Conservation (phyloP, 2,797 vertebrate species). For the Phoeniculus purpureus region DNA sequence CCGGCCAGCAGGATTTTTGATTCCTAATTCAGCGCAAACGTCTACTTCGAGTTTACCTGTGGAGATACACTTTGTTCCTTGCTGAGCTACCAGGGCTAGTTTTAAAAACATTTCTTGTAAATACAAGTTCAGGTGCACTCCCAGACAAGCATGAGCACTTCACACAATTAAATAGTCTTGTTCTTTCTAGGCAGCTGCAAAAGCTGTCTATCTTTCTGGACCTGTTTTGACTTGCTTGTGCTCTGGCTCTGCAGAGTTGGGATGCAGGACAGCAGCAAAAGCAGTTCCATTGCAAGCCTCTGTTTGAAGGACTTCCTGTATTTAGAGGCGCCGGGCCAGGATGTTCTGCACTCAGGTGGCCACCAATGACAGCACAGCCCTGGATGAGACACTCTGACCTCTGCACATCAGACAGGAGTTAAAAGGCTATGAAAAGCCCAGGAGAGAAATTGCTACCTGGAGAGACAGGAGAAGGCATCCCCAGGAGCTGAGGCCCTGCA, state of each 20-base stretch:
- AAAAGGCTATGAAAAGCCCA: not conserved
- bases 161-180: not conserved
- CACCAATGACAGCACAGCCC: not conserved
- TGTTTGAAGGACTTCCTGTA: not conserved
- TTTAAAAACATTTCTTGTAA: not conserved
- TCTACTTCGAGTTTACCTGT: rapidly evolving
- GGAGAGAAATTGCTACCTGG: not conserved
- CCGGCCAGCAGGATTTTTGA: not conserved
- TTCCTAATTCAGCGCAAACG: not conserved
- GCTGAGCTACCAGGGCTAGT: not conserved
- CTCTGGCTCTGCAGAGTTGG: not conserved
- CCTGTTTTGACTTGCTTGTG: not conserved
- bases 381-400: not conserved
- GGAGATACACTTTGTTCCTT: not conserved
- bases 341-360: rapidly evolving
- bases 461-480: not conserved
- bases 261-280: not conserved
- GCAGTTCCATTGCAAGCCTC: not conserved
- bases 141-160: not conserved
- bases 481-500: not conserved
- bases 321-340: not conserved
- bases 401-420: not conserved
- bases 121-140: not conserved
- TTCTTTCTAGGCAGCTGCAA: not conserved
- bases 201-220: not conserved